Evolutionary conservation across 1,140 invertebrate species (phyloP), one percentile per base, ranked within the genome.

Genomic region (Hycleus phaleratus): DNA sequence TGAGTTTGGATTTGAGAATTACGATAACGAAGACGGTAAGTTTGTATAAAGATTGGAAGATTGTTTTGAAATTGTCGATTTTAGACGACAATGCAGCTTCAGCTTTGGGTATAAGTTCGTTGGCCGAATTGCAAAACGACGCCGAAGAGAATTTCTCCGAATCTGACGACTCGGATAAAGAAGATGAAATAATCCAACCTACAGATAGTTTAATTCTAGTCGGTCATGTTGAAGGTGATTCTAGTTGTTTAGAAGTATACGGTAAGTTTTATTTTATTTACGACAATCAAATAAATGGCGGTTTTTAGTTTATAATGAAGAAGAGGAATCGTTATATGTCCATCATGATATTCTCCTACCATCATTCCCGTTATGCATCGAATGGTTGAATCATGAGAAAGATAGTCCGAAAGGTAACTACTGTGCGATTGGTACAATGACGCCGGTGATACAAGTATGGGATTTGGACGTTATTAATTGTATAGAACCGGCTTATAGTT

Each of bases 391-490:
- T 72, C 92, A 85, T 77, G 87, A 95, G 74, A 83, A 88, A 38
- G 73, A 73, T 60, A 83, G 81, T 72, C 75, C 74, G 58, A 44
- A 64, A 78, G 92, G 86, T 12, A 97, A 95, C 73, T 83, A 94
- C 63, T 86, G 93, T 66, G 95, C 94, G 3, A 81, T 98, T 65
- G 95, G 93, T 10, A 87, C 85, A 40, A 95, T 98, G 90, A 85
- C 86, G 59, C 86, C 93, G 1, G 82, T 91, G 44, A 96, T 98
- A 56, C 85, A 93, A 60, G 82, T 98, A 8, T 98, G 95, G 95
- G 93, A 98, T 74, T 74, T 98, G 32, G 95, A 98, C 77, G 80
- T 98, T 49, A 84, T 96, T 49, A 90, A 97, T 70, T 85, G 85
- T 59, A 75, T 97, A 18, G 91, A 95, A 71, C 93, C 95, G 39